Base-by-base conservation (phyloP, 2,113 vertebrate species). In the Coregonus clupeaformis region DNA sequence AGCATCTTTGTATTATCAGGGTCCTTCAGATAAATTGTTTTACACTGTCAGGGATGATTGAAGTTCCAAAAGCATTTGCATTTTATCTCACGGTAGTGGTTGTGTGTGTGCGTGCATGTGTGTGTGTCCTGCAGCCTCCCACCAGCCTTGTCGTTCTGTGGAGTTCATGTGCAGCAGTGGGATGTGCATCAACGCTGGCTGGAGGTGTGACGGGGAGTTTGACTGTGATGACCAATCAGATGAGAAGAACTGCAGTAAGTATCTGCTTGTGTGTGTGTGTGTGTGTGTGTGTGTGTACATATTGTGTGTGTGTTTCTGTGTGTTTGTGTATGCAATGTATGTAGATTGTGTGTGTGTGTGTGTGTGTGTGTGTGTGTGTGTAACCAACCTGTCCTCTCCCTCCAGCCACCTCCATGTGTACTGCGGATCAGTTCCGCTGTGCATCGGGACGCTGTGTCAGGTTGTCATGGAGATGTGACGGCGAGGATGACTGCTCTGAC, bases 101-200 rank as follows among this genome's bases (percentile, higher is more conserved):
- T 12, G n/a, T n/a, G n/a, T n/a, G n/a, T n/a, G n/a, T n/a, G n/a
- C n/a, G n/a, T n/a, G n/a, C n/a, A n/a, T 69, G 74, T 73, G 52
- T 52, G 30, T 72, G 71, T 27, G 27, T 64, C 12, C 30, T 22
- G 18, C 85, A 99, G 97, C 97, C n/a, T 98, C 98, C 79, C 98
- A 99, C 77, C 98, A 99, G 91, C 98, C 98, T 1, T 99, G 98
- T 89, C 94, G 97, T 59, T 96, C 97, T 0, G 97, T 97, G 3
- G 98, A 99, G 81, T 99, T 98, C 90, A 99, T 99, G 96, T 99
- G 98, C 86, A 97, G 95, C 92, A 99, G 96, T 9, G 98, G 98
- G 60, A 94, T 99, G 92, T 99, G 98, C 88, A 96, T 99, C 85
- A 99, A 99, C 0, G 94, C 95, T 0, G 97, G 97, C 86, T 99